Base-by-base conservation (phyloP, 2,797 vertebrate species). In the Gallirallus australis region DNA sequence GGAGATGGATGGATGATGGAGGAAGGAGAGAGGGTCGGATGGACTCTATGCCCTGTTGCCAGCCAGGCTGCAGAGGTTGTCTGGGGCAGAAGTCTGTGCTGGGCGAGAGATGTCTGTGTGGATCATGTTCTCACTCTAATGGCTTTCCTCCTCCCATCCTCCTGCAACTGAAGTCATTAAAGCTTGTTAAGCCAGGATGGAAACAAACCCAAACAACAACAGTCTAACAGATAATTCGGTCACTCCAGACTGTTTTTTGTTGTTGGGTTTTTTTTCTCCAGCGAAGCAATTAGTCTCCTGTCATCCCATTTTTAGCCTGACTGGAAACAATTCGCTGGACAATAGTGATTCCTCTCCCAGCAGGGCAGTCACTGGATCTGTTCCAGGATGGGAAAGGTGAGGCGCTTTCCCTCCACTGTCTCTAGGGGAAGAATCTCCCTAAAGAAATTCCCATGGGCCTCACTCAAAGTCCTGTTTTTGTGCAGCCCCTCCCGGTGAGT, bases 191-290 rank as follows among this genome's bases (percentile, higher is more conserved):
- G 88, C 88, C 94, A 95, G 96, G 95, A 96, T 97, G 86, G 96
- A 95, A 95, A 95, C 94, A 92, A 94, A 95, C 95, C 96, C 94
- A 96, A 97, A 96, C 90, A 97, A 94, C 86, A 90, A 89, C 94
- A 94, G 92, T 79, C 92, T 79, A 86, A 94, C 95, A 61, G 95
- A 96, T 90, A 89, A 93, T 72, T 93, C 2, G 7, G 5, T 92
- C 88, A 60, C 48, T 95, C 53, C 90, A 90, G 91, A 89, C 93
- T 79, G 42, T 19, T 37, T 24, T 37, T 39, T 27, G 21, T 3
- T 21, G 68, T 56, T 53, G 15, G 28, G 39, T 91, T 82, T 88
- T 61, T 52, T 33, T 9, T 5, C 53, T 91, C 7, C 37, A 82
- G 27, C 71, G 86, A 78, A 92, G 75, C 86, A 87, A 65, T 96